A percentile compares a stretch with the other conserved stretches of the same genome.
Conservation (phyloP, 2,888 invertebrate species). For the Platynereis dumerilii region DNA sequence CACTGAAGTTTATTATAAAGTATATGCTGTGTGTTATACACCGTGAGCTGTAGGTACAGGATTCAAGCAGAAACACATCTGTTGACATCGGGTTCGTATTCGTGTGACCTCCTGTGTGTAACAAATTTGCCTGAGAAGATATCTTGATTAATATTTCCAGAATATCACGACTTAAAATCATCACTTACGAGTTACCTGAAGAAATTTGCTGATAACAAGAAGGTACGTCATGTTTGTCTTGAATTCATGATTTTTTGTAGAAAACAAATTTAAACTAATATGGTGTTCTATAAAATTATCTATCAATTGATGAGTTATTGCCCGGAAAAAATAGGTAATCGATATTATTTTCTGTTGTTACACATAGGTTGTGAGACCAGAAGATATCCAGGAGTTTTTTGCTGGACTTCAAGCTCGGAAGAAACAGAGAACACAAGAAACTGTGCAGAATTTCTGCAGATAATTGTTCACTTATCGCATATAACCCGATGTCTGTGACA, state of each 20-base stretch:
- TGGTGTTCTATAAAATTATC: neutral
- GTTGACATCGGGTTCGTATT: too few species aligned
- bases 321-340: neutral
- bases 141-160: too few species aligned
- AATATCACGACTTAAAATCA: constrained; percentile 87
- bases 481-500: too few species aligned
- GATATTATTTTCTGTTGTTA: neutral
- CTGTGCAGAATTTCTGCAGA: constrained; percentile 28
- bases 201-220: constrained; percentile 80
- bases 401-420: constrained; percentile 69
- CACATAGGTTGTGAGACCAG: constrained; percentile 76
- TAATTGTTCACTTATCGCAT: too few species aligned
- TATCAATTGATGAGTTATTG: neutral
- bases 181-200: constrained; percentile 82
- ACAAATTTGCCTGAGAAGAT: too few species aligned
- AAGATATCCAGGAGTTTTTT: constrained; percentile 90
- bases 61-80: too few species aligned
- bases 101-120: too few species aligned
- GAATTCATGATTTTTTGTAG: neutral
- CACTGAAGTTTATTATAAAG: too few species aligned
- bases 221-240: constrained; percentile 65
- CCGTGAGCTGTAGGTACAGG: too few species aligned
- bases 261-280: neutral
- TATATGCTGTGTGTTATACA: too few species aligned
- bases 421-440: constrained; percentile 17